These are phyloP conservation scores for Aphelinus atriplicis DNA, from an alignment of 1,140 invertebrate species.

Conservation along the genomic window DNA sequence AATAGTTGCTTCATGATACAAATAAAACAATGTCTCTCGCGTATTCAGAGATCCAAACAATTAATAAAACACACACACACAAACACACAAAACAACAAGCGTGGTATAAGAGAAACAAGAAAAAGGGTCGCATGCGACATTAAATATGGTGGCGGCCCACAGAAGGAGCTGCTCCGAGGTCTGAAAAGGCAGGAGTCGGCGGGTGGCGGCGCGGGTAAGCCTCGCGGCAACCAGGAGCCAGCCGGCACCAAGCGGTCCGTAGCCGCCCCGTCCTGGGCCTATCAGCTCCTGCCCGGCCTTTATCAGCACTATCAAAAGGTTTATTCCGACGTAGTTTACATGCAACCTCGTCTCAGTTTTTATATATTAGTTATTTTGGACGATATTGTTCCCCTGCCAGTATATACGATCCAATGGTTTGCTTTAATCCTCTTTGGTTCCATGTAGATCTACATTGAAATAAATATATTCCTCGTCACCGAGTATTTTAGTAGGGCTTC, in stretches of 20 bases:
- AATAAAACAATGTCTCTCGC: too few relatives aligned
- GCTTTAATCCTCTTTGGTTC: too few relatives aligned
- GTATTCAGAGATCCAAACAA: too few relatives aligned
- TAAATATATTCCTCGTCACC: too few relatives aligned
- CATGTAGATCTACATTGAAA: too few relatives aligned
- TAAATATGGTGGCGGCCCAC: conserved; percentile 44
- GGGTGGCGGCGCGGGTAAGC: neutral
- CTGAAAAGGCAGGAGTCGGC: conserved; percentile 54
- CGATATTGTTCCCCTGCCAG: too few relatives aligned
- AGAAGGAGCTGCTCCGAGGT: conserved; percentile 70
- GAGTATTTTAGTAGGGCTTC: too few relatives aligned
- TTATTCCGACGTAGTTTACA: conserved; percentile 45
- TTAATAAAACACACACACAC: neutral
- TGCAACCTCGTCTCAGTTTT: too few relatives aligned
- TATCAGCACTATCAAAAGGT: conserved; percentile 88
- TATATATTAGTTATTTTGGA: too few relatives aligned
- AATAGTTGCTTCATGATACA: too few relatives aligned
- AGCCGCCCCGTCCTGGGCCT: conserved; percentile 78
- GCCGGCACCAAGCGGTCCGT: conserved; percentile 9
- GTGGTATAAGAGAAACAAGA: neutral
- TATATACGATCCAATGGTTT: too few relatives aligned
- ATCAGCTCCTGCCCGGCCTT: conserved; percentile 82
- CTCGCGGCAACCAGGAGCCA: conserved; percentile 27
- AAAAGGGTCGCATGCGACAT: neutral
- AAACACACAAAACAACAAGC: neutral